phyloP scores from a whole-genome alignment of 2,888 invertebrate genomes.

The Megalurothrips usitatus region DNA sequence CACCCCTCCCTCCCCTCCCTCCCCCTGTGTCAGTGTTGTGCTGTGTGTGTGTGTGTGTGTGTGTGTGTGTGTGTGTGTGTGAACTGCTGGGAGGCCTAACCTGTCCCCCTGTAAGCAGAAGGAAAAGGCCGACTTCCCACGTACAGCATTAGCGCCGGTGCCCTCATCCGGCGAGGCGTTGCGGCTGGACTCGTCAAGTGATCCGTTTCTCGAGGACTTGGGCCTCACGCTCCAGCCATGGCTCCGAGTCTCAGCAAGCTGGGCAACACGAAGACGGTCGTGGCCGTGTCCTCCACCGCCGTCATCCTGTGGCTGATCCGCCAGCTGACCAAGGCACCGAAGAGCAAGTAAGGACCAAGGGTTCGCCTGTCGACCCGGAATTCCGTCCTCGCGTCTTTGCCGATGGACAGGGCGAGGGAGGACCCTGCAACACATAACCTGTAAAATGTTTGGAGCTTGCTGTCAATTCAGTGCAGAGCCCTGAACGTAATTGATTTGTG shows the following conservation, averaged over 20 bases:
- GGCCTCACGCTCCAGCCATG: conserved; percentile 49
- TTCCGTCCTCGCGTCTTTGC: background rate
- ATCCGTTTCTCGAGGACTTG: background rate
- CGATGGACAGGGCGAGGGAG: background rate
- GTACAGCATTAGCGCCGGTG: background rate
- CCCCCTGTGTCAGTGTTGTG: too few relatives aligned
- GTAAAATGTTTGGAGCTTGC: background rate
- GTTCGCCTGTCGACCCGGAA: conserved; percentile 31
- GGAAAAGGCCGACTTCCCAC: background rate
- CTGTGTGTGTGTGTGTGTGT: background rate
- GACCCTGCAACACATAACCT: background rate
- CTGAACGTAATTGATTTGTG: background rate
- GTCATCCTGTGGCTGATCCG: conserved; percentile 57
- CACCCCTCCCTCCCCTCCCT: too few relatives aligned
- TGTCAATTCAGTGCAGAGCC: background rate
- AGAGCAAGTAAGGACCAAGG: conserved; percentile 39
- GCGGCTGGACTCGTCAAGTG: background rate
- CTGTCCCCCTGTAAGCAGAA: background rate
- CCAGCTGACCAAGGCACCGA: conserved; percentile 48
- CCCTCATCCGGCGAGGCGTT: background rate
- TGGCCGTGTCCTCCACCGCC: conserved; percentile 53
- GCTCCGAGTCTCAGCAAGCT: conserved; percentile 74
- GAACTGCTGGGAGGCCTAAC: background rate
- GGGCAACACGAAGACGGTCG: conserved; percentile 61
- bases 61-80: background rate